Evolutionary conservation across 2,888 invertebrate genomes (phyloP), one percentile per base, ranked within the genome.

Genomic region (Polydrusus pterygomalis): DNA sequence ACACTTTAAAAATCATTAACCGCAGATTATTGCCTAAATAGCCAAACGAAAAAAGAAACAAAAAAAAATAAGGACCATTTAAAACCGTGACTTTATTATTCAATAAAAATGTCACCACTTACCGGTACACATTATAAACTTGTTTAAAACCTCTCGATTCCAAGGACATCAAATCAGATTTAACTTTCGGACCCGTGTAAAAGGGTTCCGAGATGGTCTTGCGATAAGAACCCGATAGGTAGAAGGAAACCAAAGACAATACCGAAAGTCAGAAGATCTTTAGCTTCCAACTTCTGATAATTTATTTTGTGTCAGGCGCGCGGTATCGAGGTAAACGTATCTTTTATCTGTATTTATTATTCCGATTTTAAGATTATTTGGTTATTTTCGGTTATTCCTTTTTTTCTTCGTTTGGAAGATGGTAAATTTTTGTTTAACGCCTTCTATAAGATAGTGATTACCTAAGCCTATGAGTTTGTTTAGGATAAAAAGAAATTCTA

Each of bases 281-380:
- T 34, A 58, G 73, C 73, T 74, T 51, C 73, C 34, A 51, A 18
- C 34, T 70, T 60, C 74, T 49, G 77, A 77, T 77, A 77, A 77
- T 77, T 77, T 77, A 77, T 77, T 74, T 77, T 58, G 74, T 77
- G 77, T 77, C 74, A 74, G n/a, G 60, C 40, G 20, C 18, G 70
- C 74, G 70, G 74, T 77, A 77, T 77, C 76, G 75, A 77, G 76
- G 74, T 79, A 79, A 81, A 78, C 79, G 77, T 78, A 78, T 81
- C 80, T 79, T 79, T 79, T 72, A 79, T 79, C 78, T 78, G 70
- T 80, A 80, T 80, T 81, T 81, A 81, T 80, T 80, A 77, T 77
- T 64, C 70, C 70, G 77, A 77, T 77, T 77, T 69, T 70, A 60
- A 69, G 77, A 71, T 74, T 74, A 56, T 70, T 74, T 40, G 51